Conservation (phyloP, 2,888 invertebrate genomes). For the Eupithecia centaureata region DNA sequence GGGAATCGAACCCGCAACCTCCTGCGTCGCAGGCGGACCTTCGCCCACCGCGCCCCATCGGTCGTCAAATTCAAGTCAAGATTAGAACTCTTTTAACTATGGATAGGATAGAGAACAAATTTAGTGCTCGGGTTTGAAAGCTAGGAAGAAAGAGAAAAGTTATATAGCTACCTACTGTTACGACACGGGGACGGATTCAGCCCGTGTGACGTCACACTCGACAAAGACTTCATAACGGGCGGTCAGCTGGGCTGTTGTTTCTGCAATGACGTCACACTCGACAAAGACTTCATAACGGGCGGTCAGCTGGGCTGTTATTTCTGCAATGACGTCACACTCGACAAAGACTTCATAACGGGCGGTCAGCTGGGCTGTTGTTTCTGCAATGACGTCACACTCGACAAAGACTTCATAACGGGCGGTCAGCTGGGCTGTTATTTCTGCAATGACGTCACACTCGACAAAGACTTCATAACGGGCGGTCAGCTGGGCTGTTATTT, state of each 20-base stretch:
- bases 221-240: slow-evolving; percentile 84
- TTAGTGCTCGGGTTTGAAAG: slow-evolving; percentile 99
- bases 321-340: slow-evolving; percentile 99
- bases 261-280: slow-evolving; percentile 94
- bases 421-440: slow-evolving; percentile 97
- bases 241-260: slow-evolving; percentile 97
- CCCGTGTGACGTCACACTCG: slow-evolving; percentile 71
- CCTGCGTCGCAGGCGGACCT: no score
- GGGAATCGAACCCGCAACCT: no score
- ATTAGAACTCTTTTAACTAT: no score
- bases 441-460: slow-evolving; percentile 99
- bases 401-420: slow-evolving; percentile 84
- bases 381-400: no score
- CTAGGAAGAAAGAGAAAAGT: no score
- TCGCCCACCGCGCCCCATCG: no score
- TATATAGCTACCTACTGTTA: slow-evolving; percentile 98
- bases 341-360: no score
- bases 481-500: no score
- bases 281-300: slow-evolving; percentile 84
- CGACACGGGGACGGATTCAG: slow-evolving; percentile 88
- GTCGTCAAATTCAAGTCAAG: no score
- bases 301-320: slow-evolving; percentile 97
- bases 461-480: no score
- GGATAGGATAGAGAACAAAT: no score
- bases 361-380: no score